Evolutionary conservation across 2,888 invertebrate genomes (phyloP), one percentile per base, ranked within the genome.

Genomic region (Himalopsyche anomala): DNA sequence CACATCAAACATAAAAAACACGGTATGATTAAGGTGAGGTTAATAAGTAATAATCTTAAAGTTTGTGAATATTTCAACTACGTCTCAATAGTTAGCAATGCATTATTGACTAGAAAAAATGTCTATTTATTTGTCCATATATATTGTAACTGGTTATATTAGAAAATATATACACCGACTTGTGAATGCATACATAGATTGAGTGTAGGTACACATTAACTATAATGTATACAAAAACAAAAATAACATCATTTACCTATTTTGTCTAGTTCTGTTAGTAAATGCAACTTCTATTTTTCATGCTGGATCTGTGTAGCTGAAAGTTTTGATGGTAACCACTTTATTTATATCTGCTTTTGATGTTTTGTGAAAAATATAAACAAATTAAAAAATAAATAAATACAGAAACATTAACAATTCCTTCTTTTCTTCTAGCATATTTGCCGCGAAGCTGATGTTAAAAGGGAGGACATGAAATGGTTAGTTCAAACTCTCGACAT

Each of bases 381-480:
- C 51, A 19, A 54, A 40, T 28, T 19, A 62, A 62, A 62, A 62
- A 62, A 62, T 15, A 19, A 11, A 62, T 19, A 19, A 3, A 4
- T 51, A 4, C 11, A 51, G 9, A 51, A n/a, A 15, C n/a, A 11
- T 28, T 62, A 19, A 62, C 19, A 6, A 79, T 62, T 62, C 19
- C 2, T 12, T 74, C 5, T 74, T 74, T 74, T 28, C 15, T 91
- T 91, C 5, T 92, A 98, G 98, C 95, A 95, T 91, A 96, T 98
- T 89, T 98, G 98, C 91, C 96, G 96, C 87, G 97, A 98, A 92
- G 98, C 98, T 55, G 98, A 98, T 91, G 94, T 94, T 87, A 97
- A 97, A 91, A 95, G 98, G 42, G 98, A 98, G 91, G 98, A 98
- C 90, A 98, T 98, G 96, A 98, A 98, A 91, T 98, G 98, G 97